Conservation (phyloP, 2,113 vertebrate species). For the Carassius auratus region DNA sequence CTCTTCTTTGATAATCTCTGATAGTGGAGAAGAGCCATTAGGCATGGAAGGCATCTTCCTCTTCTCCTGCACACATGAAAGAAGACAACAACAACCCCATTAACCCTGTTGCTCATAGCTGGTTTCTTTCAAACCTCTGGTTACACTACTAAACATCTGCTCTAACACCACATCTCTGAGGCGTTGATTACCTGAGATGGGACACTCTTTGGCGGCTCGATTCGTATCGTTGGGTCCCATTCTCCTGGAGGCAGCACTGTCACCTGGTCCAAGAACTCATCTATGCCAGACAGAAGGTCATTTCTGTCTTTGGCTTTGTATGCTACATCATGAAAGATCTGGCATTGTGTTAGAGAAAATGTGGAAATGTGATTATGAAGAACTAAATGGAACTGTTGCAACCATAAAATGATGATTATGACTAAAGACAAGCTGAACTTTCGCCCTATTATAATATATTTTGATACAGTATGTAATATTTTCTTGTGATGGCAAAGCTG, state of each 20-base stretch:
- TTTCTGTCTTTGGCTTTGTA: constrained; percentile 95
- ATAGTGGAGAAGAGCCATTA: constrained; percentile 81
- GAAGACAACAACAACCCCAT: not conserved
- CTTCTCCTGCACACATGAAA: constrained; percentile 81
- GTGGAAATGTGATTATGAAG: not conserved
- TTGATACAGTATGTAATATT: not conserved
- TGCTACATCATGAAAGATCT: constrained; percentile 97
- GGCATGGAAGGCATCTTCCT: constrained; percentile 86
- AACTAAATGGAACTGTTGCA: not conserved
- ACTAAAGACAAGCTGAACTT: not conserved
- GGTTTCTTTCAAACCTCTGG: not conserved
- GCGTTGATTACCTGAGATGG: constrained; percentile 87
- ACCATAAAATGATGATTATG: not conserved
- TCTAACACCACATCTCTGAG: too few species aligned
- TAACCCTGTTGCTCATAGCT: not conserved
- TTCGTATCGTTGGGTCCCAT: constrained; percentile 97
- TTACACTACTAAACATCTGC: not conserved
- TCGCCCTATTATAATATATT: not conserved
- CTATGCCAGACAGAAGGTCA: constrained; percentile 94
- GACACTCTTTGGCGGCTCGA: constrained; percentile 94
- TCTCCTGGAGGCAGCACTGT: constrained; percentile 79
- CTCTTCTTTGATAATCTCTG: constrained; percentile 80
- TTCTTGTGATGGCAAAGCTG: not conserved
- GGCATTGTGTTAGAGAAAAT: not conserved
- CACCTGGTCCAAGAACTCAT: constrained; percentile 98